Base-by-base conservation (phyloP, 1,140 invertebrate genomes). In the Cyrtorhinus lividipennis region DNA sequence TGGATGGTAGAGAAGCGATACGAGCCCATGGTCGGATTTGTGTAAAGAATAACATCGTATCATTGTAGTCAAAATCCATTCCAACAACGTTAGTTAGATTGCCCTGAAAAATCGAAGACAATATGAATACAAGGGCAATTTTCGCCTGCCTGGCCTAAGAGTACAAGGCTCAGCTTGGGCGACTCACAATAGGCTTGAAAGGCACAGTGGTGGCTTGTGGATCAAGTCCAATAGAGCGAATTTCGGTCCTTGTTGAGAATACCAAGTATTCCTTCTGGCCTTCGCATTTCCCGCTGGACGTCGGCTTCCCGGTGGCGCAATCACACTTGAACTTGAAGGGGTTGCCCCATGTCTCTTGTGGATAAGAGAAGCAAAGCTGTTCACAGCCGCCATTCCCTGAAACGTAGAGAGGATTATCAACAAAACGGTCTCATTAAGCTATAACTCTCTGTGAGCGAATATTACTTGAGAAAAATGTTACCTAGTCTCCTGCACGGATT, bases 71-170 rank as follows among this genome's bases (percentile, higher is more conserved):
- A 72, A 98, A 97, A 73, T 98, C 95, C 24, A 99, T 78, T 0
- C 93, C 93, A 1, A 98, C 95, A 1, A 98, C 93, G 71, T 98
- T 98, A 0, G 92, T 95, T 30, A 98, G 77, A 70, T 96, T 97
- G 0, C 82, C 84, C 45, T 79, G 71, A 22, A 69, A 67, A 66
- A 68, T 59, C 5, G 30, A 38, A n/a, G 5, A 38, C 30, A 56
- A 56, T 56, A 10, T 18, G 8, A 56, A 56, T 56, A 56, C 5
- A 56, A 20, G n/a, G 53, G 30, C 5, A n/a, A 15, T 38, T 38
- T 38, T 38, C 30, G 15, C 5, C 15, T 38, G 30, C 30, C 30
- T 38, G 30, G n/a, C n/a, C n/a, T n/a, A n/a, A n/a, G 15, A 38
- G 15, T 38, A 38, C 30, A 38, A 38, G n/a, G n/a, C n/a, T n/a